Evolutionary conservation across 2,113 vertebrate species (phyloP), one percentile per base, ranked within the genome.

Genomic region (Pelecanoides urinatrix): DNA sequence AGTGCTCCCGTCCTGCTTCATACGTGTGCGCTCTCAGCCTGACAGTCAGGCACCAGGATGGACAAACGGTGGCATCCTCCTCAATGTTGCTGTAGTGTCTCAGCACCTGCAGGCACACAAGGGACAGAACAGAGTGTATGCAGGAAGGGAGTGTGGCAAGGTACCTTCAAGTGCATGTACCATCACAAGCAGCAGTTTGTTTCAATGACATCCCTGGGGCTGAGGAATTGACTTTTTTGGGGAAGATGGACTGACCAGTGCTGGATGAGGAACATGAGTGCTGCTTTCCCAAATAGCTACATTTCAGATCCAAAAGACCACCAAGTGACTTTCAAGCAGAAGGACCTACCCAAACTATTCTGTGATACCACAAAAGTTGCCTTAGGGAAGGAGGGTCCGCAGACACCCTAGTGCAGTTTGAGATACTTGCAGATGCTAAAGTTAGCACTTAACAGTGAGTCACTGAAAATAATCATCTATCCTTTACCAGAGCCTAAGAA

Each of bases 11-110:
- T 62, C 93, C 94, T 26, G 89, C 93, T 80, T 96, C 63, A 76
- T 98, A 99, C 0, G 98, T 99, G 92, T 99, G 98, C 1, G 98
- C 99, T 53, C 90, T 98, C 36, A 98, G 98, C 74, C 96, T 98
- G 81, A 99, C 94, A 6, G 97, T 99, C 92, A 99, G 95, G 92
- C 98, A 99, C 98, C 99, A 99, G 4, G 99, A 98, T 0, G 98
- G 99, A 73, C 98, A 98, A 73, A 99, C 83, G 17, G 98, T 98
- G 80, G 66, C 94, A 36, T 98, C 98, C 44, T 98, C 98, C 32
- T 98, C 96, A 9, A 97, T 88, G 25, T 98, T 97, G 42, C 36
- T 96, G 90, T 97, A 97, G 83, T 97, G 96, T 89, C 95, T 97
- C 92, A 98, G 95, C 38, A 98, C 98, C 98, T 98, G 94, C 27